Percentiles rank a stretch among this genome's conserved stretches.
phyloP scores from a whole-genome alignment of 2,797 vertebrate genomes.

The Trematomus bernacchii region DNA sequence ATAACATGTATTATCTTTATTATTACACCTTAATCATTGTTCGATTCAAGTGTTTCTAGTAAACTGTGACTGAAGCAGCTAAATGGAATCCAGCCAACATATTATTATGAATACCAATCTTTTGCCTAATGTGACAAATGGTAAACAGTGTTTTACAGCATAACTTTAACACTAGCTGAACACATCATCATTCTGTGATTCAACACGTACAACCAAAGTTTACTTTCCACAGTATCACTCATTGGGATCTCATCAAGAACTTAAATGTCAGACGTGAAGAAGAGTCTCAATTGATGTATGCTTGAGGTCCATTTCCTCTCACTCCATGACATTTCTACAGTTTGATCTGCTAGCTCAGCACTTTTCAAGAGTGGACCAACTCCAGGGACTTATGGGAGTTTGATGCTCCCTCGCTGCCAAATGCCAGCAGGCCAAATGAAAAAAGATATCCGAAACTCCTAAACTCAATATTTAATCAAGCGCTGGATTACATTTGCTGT shows the following conservation, averaged over 20 bases:
- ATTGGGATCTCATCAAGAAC: slow-evolving; percentile 41
- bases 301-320: slow-evolving; percentile 61
- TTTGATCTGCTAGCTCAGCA: slow-evolving; percentile 79
- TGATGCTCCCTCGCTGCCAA: slow-evolving; percentile 80
- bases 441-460: slow-evolving; percentile 79
- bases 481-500: slow-evolving; percentile 79
- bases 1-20: neutral
- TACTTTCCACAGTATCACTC: slow-evolving; percentile 13
- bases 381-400: slow-evolving; percentile 78
- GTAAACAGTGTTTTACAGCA: neutral
- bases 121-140: neutral
- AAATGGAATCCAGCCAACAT: neutral
- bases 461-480: slow-evolving; percentile 87
- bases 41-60: neutral
- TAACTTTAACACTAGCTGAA: neutral
- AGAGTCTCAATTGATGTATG: slow-evolving; percentile 44
- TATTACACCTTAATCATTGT: neutral
- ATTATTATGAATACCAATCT: neutral
- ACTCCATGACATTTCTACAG: slow-evolving; percentile 65
- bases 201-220: slow-evolving; percentile 14
- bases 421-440: slow-evolving; percentile 78
- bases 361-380: slow-evolving; percentile 74
- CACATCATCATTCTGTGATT: slow-evolving; percentile 21
- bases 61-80: neutral
- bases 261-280: slow-evolving; percentile 40